phyloP scores from a whole-genome alignment of 1,140 invertebrate species.

The Caenorhabditis tropicalis region DNA sequence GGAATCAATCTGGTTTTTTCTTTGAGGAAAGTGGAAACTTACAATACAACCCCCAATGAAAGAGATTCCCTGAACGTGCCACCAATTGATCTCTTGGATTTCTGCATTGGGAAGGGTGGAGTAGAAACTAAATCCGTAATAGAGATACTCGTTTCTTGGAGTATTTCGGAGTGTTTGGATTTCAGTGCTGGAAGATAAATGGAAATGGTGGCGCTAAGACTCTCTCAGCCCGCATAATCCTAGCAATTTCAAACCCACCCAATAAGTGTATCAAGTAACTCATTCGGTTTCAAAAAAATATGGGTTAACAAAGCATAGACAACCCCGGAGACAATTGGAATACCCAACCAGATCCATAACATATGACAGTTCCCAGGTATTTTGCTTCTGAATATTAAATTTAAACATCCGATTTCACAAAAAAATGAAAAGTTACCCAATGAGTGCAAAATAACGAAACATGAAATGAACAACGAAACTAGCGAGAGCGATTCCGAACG shows the following conservation, averaged over 20 bases:
- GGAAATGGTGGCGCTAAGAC: too few relatives aligned
- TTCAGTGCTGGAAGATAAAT: not conserved
- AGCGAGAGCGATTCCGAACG: not conserved
- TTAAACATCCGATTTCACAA: not conserved
- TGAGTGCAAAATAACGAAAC: not conserved
- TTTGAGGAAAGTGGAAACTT: not conserved
- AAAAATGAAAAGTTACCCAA: not conserved
- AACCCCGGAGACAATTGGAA: not conserved
- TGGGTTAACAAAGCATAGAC: not conserved
- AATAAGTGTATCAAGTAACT: not conserved
- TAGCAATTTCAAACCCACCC: not conserved
- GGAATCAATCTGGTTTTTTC: not conserved
- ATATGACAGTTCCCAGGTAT: not conserved
- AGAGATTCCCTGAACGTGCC: not conserved
- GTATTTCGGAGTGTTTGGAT: not conserved
- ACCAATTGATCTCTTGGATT: not conserved
- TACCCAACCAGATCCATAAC: not conserved
- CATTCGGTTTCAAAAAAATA: not conserved
- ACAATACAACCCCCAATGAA: not conserved
- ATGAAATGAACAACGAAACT: not conserved
- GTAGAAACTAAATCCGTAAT: not conserved
- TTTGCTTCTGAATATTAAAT: not conserved
- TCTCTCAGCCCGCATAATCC: too few relatives aligned
- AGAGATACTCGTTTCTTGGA: not conserved
- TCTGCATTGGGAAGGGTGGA: not conserved